Evolutionary conservation across 2,797 vertebrate genomes (phyloP).

Genomic region (Coendou prehensilis): DNA sequence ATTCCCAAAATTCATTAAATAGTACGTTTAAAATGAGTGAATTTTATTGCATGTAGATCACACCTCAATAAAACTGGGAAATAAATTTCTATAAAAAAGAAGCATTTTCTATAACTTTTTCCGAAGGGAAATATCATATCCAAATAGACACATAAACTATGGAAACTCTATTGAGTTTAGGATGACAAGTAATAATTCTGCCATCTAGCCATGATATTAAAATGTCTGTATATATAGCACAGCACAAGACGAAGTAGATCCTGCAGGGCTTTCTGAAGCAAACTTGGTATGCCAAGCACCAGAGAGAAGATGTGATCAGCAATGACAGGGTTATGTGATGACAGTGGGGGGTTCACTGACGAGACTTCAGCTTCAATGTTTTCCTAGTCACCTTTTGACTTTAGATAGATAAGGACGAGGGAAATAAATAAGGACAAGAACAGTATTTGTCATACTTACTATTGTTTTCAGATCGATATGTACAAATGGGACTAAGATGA

Average conservation of each 20-base stretch:
- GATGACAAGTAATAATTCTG: conserved; percentile 40
- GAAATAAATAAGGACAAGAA: not conserved
- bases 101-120: conserved; percentile 7
- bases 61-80: not conserved
- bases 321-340: not conserved
- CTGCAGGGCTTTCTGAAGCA: not conserved
- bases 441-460: not conserved
- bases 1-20: not conserved
- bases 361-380: not conserved
- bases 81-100: not conserved
- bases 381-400: conserved; percentile 23
- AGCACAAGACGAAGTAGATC: not conserved
- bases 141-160: conserved; percentile 25
- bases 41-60: conserved; percentile 27
- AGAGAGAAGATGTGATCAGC: not conserved
- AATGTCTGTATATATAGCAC: not conserved
- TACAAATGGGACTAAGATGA: not conserved
- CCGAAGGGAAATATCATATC: conserved; percentile 17
- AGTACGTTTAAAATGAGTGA: not conserved
- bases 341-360: not conserved
- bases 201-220: not conserved
- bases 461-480: not conserved
- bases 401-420: not conserved
- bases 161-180: not conserved
- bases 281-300: not conserved